Evolutionary conservation across 2,113 vertebrate genomes (phyloP).

Genomic region (Tragelaphus imberbis): DNA sequence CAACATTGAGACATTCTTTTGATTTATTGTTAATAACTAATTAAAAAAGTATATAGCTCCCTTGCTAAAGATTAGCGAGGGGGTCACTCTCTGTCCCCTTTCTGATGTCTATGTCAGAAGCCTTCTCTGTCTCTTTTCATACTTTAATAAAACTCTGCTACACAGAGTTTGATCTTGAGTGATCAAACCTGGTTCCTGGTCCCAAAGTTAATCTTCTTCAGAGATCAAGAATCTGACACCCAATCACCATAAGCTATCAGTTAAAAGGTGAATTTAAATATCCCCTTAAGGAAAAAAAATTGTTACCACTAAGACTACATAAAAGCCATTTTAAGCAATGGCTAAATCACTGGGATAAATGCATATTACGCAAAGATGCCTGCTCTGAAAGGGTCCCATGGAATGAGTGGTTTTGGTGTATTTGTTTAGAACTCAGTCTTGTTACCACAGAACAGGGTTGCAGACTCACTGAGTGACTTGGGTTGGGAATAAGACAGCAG

Average conservation of each 20-base stretch:
- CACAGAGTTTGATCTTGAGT: neutral
- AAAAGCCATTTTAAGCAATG: neutral
- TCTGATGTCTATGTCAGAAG: neutral
- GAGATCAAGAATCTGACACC: neutral
- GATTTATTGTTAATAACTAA: neutral
- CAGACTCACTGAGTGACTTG: neutral
- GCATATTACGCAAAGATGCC: neutral
- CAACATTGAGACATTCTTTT: neutral
- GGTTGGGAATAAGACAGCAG: neutral
- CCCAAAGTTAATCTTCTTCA: neutral
- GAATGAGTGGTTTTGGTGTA: neutral
- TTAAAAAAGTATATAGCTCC: neutral
- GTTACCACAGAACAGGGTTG: neutral
- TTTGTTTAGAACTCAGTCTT: neutral
- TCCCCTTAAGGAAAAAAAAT: neutral
- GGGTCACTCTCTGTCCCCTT: neutral
- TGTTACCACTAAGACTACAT: neutral
- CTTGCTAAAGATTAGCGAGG: neutral
- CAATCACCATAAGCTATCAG: neutral
- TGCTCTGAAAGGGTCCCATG: neutral
- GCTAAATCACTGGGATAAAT: neutral
- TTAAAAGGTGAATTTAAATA: neutral
- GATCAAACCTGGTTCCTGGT: neutral
- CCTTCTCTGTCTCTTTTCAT: neutral
- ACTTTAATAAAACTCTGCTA: neutral